Conservation (phyloP, 2,888 invertebrate species). For the Perizoma flavofasciatum region DNA sequence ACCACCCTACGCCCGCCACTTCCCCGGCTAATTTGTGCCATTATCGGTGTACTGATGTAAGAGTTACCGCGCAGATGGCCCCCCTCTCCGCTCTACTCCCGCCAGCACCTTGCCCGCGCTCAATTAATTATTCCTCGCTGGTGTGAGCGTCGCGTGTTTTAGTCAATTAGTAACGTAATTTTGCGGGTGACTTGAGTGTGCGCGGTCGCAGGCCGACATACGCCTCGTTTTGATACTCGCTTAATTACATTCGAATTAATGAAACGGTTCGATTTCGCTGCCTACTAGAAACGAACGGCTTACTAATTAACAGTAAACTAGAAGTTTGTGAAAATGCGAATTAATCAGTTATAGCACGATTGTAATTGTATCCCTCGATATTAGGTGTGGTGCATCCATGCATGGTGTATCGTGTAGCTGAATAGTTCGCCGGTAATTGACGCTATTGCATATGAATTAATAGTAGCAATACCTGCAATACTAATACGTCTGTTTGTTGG, state of each 20-base stretch:
- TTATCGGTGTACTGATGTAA: constrained; percentile 85
- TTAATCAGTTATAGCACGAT: constrained; percentile 47
- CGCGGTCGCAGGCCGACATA: constrained; percentile 67
- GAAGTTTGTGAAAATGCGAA: constrained; percentile 43
- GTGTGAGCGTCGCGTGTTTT: constrained; percentile 84
- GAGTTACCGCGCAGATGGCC: constrained; percentile 82
- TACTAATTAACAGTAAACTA: constrained; percentile 38
- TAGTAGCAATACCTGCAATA: constrained; percentile 68
- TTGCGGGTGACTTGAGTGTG: constrained; percentile 82
- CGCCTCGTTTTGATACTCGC: constrained; percentile 62
- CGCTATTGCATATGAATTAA: constrained; percentile 79
- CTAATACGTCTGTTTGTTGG: constrained; percentile 59
- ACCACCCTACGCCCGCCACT: constrained; percentile 70
- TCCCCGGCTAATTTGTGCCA: constrained; percentile 83
- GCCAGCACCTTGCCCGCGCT: constrained; percentile 68
- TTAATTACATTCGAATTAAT: constrained; percentile 42
- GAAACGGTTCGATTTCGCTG: constrained; percentile 21
- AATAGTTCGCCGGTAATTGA: constrained; percentile 71
- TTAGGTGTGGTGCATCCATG: constrained; percentile 42
- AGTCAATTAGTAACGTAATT: constrained; percentile 84
- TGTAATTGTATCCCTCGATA: constrained; percentile 46
- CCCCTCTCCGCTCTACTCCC: constrained; percentile 57
- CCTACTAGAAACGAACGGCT: constrained; percentile 30
- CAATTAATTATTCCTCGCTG: constrained; percentile 83
- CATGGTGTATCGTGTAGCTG: constrained; percentile 51